Conservation (phyloP, 2,888 invertebrate species). For the Prosopocoilus inquinatus region DNA sequence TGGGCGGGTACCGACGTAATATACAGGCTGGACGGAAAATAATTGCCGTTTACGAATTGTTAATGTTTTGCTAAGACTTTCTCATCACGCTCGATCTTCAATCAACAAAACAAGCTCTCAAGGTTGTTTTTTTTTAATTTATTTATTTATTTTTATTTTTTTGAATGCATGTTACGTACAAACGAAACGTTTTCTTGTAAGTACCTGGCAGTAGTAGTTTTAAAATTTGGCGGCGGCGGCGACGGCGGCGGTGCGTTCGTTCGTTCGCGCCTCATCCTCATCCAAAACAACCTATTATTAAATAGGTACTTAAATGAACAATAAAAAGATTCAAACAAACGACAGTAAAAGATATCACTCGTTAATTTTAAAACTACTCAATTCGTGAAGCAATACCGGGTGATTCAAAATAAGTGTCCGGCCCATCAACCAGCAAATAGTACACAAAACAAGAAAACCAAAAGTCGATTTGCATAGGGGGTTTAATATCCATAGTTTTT, state of each 20-base stretch:
- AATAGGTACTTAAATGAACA: constrained; percentile 12
- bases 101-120: constrained; percentile 8
- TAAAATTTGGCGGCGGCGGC: constrained; percentile 19
- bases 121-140: too few species aligned
- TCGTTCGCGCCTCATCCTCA: constrained; percentile 10
- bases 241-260: constrained; percentile 2
- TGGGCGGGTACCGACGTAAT: too few species aligned
- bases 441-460: too few species aligned
- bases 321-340: too few species aligned
- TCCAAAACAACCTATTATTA: not conserved
- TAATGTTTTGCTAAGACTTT: not conserved
- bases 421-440: too few species aligned
- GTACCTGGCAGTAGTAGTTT: constrained; percentile 22
- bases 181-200: constrained; percentile 18
- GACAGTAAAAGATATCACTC: constrained; percentile 8
- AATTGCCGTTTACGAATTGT: too few species aligned
- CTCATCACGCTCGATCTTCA: constrained; percentile 4
- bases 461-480: too few species aligned
- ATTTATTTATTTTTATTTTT: too few species aligned
- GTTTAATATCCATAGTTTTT: too few species aligned
- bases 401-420: too few species aligned
- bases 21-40: too few species aligned
- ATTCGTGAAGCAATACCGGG: constrained; percentile 25
- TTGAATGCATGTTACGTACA: constrained; percentile 11
- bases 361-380: constrained; percentile 21